phyloP scores from a whole-genome alignment of 2,888 invertebrate species.

The Griposia aprilina region DNA sequence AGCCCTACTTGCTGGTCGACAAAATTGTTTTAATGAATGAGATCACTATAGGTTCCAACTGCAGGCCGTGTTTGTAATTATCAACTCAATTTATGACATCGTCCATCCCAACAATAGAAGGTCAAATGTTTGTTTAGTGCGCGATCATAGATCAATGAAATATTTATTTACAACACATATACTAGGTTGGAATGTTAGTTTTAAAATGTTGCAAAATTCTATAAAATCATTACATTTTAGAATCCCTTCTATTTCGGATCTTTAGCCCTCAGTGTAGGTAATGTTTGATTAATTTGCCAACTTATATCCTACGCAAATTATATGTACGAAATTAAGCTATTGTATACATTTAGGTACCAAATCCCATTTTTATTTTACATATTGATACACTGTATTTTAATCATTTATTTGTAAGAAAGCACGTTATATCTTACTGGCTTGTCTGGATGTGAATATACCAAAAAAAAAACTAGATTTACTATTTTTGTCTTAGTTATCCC shows the following conservation, averaged over 20 bases:
- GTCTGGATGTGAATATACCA: neutral
- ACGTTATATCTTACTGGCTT: neutral
- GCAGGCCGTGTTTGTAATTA: slow-evolving; percentile 47
- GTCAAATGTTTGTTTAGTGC: neutral
- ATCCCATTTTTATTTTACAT: slow-evolving; percentile 27
- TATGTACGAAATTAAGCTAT: slow-evolving; percentile 31
- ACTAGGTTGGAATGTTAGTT: slow-evolving; percentile 63
- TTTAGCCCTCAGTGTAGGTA: slow-evolving; percentile 25
- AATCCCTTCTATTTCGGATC: slow-evolving; percentile 18
- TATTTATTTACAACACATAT: slow-evolving; percentile 36
- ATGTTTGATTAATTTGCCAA: slow-evolving; percentile 45
- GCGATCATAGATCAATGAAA: slow-evolving; percentile 1
- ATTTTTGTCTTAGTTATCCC: neutral
- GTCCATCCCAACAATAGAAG: slow-evolving; percentile 21
- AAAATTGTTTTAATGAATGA: slow-evolving; percentile 60
- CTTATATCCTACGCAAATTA: slow-evolving; percentile 29
- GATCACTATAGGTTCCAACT: slow-evolving; percentile 53
- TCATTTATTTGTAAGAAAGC: neutral
- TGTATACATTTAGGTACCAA: slow-evolving; percentile 17
- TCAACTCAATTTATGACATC: slow-evolving; percentile 34
- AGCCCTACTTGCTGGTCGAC: slow-evolving; percentile 41
- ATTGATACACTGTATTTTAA: slow-evolving; percentile 35
- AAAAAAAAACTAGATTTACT: slow-evolving; percentile 6
- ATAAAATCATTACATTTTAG: slow-evolving; percentile 16
- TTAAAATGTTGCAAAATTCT: slow-evolving; percentile 44